Percentiles rank a stretch among this genome's conserved stretches.
Conservation (phyloP, 2,888 invertebrate genomes). For the Lissocephala sabroskyi region DNA sequence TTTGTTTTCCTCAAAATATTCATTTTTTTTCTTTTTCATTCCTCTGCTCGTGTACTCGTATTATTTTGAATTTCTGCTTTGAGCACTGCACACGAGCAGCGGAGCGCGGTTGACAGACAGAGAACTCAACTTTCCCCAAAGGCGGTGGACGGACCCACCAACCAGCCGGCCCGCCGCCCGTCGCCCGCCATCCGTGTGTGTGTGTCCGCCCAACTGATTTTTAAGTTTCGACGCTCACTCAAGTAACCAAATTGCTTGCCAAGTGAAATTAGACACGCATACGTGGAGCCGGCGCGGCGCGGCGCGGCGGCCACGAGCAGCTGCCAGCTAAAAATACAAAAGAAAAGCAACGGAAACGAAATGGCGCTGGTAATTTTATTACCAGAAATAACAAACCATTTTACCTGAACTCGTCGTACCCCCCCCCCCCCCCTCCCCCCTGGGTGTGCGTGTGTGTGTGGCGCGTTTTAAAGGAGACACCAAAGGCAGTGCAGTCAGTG, state of each 20-base stretch:
- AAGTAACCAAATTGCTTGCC: conserved; percentile 34
- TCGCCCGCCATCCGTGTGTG: too few species aligned
- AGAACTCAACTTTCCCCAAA: not conserved
- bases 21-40: conserved; percentile 4
- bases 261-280: conserved; percentile 32
- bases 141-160: not conserved
- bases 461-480: too few species aligned
- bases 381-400: conserved; percentile 26
- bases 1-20: conserved; percentile 14
- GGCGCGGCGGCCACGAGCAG: too few species aligned
- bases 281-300: conserved; percentile 29
- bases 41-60: too few species aligned
- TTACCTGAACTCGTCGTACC: conserved; percentile 11
- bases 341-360: conserved; percentile 13
- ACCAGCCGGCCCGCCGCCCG: too few species aligned
- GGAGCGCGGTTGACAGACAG: too few species aligned
- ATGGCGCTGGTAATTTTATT: conserved; percentile 40
- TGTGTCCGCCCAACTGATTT: conserved; percentile 10
- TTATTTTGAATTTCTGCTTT: too few species aligned
- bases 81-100: too few species aligned
- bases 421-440: too few species aligned
- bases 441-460: not conserved
- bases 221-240: conserved; percentile 14
- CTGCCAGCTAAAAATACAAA: not conserved
- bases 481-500: too few species aligned